A percentile compares a stretch with the other conserved stretches of the same genome.
Evolutionary conservation across 1,140 invertebrate species (phyloP).

Genomic region (Ips nitidus): DNA sequence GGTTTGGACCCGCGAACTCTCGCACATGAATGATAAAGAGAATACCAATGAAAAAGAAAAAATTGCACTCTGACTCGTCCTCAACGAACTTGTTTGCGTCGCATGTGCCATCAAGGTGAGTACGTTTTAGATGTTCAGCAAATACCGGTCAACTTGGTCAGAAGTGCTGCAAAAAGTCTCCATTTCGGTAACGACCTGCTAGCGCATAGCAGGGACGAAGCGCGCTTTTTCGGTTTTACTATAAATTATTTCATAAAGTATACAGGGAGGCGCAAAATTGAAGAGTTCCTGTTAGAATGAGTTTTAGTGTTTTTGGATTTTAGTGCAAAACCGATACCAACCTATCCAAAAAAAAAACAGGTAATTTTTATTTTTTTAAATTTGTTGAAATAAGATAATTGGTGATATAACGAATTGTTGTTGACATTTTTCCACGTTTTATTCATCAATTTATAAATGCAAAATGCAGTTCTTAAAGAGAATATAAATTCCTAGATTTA

Average conservation of each 20-base stretch:
- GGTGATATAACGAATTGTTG: background rate
- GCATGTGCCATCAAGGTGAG: constrained; percentile 1
- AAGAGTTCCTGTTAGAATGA: too few relatives aligned
- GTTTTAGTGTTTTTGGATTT: background rate
- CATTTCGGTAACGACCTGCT: background rate
- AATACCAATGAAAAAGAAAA: too few relatives aligned
- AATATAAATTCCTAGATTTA: too few relatives aligned
- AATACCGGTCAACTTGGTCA: background rate
- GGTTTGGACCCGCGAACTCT: too few relatives aligned
- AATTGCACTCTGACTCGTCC: too few relatives aligned
- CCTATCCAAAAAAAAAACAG: background rate
- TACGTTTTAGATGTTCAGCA: background rate
- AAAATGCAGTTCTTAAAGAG: too few relatives aligned
- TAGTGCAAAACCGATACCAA: background rate
- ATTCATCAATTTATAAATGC: too few relatives aligned
- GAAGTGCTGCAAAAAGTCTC: background rate
- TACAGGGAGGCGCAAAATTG: too few relatives aligned
- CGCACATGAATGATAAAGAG: too few relatives aligned
- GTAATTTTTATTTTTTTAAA: background rate
- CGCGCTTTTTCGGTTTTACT: background rate
- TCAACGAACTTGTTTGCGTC: background rate
- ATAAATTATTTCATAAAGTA: background rate
- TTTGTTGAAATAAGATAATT: background rate
- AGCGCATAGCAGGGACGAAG: background rate
- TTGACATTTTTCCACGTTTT: too few relatives aligned